Base-by-base conservation (phyloP, 2,797 vertebrate genomes). In the Centropyge bicolor region DNA sequence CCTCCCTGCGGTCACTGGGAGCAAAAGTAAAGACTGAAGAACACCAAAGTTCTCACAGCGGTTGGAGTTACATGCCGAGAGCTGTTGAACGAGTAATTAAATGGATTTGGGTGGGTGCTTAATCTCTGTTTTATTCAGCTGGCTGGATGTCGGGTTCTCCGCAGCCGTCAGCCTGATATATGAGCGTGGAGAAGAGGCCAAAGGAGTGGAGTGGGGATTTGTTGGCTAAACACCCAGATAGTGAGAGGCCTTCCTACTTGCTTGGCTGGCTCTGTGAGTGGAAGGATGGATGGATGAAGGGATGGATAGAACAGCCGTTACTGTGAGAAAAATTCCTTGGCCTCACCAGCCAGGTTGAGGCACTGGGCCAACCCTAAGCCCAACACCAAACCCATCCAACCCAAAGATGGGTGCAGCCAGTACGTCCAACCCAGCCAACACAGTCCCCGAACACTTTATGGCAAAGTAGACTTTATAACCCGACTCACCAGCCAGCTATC, bases 51-150 rank as follows among this genome's bases (percentile, higher is more conserved):
- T 92, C 77, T 80, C 83, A 80, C 79, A 78, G 69, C 5, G 54
- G 77, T 78, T 67, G 69, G 77, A 76, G 71, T 75, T 83, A 61
- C 87, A 83, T 61, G 88, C 78, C 10, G 67, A 61, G 78, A 85
- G 81, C 80, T 76, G 87, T 83, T 89, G 85, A 89, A 88, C 55
- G 74, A 90, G 85, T 90, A 89, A 88, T 93, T 89, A 89, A 89
- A 86, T 89, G 43, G 76, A 86, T 92, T 89, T 19, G 73, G 80
- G 83, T 85, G 74, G 80, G 83, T 90, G 89, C 86, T 90, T 92
- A 91, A 90, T 91, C 86, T 92, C 79, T 75, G 77, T 90, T 93
- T 90, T 89, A 90, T 91, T 92, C 85, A 87, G 83, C 76, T 91
- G 89, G 89, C 90, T 90, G 70, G 62, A 77, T 88, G 82, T 85